phyloP scores from a whole-genome alignment of 2,113 vertebrate genomes.

The Psophia crepitans region DNA sequence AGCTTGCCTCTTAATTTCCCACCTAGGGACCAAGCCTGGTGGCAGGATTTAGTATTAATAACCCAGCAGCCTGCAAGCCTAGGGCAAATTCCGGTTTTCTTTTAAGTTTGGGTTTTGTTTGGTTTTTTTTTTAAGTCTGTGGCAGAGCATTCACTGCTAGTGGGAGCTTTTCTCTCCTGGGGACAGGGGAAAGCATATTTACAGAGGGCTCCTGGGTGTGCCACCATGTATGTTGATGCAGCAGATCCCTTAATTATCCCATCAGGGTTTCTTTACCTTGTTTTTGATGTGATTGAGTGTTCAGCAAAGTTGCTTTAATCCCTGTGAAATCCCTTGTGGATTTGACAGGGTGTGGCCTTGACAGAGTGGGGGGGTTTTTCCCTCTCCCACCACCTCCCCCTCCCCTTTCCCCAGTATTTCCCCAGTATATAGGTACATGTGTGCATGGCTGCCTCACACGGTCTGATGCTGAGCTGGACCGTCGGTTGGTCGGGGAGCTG shows the following conservation, averaged over 20 bases:
- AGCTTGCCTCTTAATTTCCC: background rate
- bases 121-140: background rate
- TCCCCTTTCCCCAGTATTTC: too few species aligned
- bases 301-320: conserved; percentile 15
- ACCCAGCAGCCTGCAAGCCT: background rate
- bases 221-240: background rate
- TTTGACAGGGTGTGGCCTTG: background rate
- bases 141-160: background rate
- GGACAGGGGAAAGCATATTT: background rate
- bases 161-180: background rate
- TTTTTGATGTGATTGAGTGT: background rate
- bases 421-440: background rate
- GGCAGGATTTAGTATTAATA: background rate
- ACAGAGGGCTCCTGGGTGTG: background rate
- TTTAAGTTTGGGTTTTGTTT: too few species aligned
- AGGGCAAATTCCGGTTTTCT: background rate
- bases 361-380: background rate
- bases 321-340: background rate
- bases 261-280: background rate
- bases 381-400: too few species aligned
- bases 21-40: background rate
- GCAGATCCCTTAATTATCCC: conserved; percentile 27
- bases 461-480: background rate
- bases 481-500: rapidly evolving
- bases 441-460: rapidly evolving